Conservation (phyloP, 2,797 vertebrate genomes). For the Acipenser ruthenus region DNA sequence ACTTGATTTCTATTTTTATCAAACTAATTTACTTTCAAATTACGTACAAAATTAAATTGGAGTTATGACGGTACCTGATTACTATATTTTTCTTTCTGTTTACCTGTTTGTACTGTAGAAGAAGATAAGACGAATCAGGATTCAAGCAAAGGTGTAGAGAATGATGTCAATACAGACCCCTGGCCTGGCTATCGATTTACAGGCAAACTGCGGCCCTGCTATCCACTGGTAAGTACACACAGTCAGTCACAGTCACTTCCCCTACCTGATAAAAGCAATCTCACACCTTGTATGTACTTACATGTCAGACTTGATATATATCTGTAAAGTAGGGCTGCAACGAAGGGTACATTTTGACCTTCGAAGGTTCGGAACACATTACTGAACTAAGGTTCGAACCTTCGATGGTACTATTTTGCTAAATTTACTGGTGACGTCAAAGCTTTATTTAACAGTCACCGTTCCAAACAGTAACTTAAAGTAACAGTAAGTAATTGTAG, state of each 20-base stretch:
- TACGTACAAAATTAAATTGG: neutral
- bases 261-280: neutral
- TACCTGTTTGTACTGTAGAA: constrained; percentile 49
- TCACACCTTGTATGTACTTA: too few relatives aligned
- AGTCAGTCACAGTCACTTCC: neutral
- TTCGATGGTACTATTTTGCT: too few relatives aligned
- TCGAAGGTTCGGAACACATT: too few relatives aligned
- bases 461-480: too few relatives aligned
- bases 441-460: too few relatives aligned
- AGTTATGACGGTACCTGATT: neutral
- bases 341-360: too few relatives aligned
- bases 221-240: constrained; percentile 76
- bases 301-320: too few relatives aligned
- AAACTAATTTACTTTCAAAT: neutral
- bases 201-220: constrained; percentile 87
- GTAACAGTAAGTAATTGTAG: too few relatives aligned
- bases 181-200: constrained; percentile 94
- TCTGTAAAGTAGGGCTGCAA: too few relatives aligned
- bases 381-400: too few relatives aligned
- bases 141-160: constrained; percentile 76
- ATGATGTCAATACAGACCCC: constrained; percentile 87
- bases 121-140: constrained; percentile 85
- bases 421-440: neutral
- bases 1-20: neutral
- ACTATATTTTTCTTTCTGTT: neutral